Conservation (phyloP, 2,797 vertebrate species). For the Cephalopachus bancanus region DNA sequence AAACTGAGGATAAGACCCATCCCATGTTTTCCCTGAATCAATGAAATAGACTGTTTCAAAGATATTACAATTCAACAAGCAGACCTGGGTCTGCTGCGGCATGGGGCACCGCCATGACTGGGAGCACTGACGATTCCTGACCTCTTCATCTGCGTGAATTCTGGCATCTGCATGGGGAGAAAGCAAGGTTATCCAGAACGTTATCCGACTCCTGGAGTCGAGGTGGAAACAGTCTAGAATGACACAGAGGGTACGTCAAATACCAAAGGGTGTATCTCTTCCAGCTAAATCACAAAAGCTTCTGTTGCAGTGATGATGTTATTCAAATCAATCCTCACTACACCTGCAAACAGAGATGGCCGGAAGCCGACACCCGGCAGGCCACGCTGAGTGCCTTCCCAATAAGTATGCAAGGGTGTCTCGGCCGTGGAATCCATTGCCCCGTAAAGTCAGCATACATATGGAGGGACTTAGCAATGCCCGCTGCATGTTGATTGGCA, state of each 20-base stretch:
- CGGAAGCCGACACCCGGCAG: background rate
- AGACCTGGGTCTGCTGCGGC: background rate
- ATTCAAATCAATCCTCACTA: conserved; percentile 65
- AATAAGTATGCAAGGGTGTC: background rate
- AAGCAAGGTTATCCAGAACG: conserved; percentile 73
- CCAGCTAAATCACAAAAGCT: conserved; percentile 60
- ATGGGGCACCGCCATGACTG: background rate
- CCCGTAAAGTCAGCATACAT: background rate
- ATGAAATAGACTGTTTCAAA: conserved; percentile 31
- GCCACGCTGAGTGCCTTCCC: background rate
- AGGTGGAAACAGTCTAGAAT: conserved; percentile 80
- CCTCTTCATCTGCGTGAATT: conserved; percentile 75
- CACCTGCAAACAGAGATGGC: conserved; percentile 37
- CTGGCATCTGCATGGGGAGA: conserved; percentile 68
- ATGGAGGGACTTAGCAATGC: background rate
- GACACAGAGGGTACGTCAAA: conserved; percentile 55
- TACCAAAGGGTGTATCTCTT: conserved; percentile 62
- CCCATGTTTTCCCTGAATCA: background rate
- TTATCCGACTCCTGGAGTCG: conserved; percentile 69
- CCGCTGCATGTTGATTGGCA: background rate
- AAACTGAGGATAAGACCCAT: background rate
- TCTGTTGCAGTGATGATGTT: conserved; percentile 74
- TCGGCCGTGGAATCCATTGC: background rate
- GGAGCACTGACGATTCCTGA: conserved; percentile 2
- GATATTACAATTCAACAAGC: background rate